Evolutionary conservation across 2,113 vertebrate genomes (phyloP), one percentile per base, ranked within the genome.

Genomic region (Willisornis vidua): DNA sequence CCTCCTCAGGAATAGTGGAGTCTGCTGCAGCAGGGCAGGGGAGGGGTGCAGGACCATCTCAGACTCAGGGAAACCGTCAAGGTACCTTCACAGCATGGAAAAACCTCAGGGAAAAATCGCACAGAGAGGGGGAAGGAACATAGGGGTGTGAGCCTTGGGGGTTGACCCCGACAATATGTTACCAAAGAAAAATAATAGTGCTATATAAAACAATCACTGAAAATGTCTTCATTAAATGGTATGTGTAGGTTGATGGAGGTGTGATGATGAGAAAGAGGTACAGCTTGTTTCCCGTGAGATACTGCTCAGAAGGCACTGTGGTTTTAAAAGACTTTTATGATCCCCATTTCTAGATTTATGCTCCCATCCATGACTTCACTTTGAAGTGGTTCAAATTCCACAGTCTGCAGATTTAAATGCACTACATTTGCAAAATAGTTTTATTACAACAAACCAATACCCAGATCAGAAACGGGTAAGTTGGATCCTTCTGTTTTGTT

Each of bases 381-480:
- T 90, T 88, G 37, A 46, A 79, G 24, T 68, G 33, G 88, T 81
- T 71, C 74, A 14, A 87, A 75, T 78, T 31, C 61, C 77, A 84
- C 6, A 83, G 33, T 61, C 76, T 93, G 59, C 61, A 93, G 48
- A 29, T 91, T 79, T 94, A 78, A 96, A 89, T 66, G 33, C 4
- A 76, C 7, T 19, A 39, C 29, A 48, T 93, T 94, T 96, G 8
- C 54, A 93, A 91, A 93, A 84, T 45, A 84, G 12, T 52, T 93
- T 15, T 65, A 43, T 91, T 93, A 68, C 85, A 71, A 97, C 54
- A 97, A 93, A 72, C 16, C 52, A 89, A 45, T 51, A 43, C 14
- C 41, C 41, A 43, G 88, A 84, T 73, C 28, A 94, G 57, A 91
- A 41, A 90, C n/a, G 5, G 19, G 19, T 85, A 87, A 95, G 95